Percentiles rank a stretch among this genome's conserved stretches.
These are phyloP conservation scores for Leptinotarsa texana DNA, from an alignment of 1,140 invertebrate genomes.

Conservation along the genomic window DNA sequence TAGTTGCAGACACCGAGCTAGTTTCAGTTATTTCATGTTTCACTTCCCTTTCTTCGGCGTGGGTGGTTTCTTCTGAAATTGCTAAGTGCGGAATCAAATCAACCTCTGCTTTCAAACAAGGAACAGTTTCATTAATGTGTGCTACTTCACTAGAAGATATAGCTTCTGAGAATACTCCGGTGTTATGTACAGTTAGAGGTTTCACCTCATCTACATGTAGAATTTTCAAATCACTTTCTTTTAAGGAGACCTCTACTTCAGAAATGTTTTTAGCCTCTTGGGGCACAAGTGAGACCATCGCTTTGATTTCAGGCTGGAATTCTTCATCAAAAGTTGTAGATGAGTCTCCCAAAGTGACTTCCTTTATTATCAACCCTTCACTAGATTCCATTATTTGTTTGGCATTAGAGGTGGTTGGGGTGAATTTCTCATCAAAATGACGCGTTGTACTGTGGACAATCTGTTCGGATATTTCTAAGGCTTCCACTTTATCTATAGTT, in stretches of 20 bases:
- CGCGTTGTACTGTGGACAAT: conserved; percentile 59
- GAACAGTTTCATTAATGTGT: conserved; percentile 24
- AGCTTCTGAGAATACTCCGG: conserved; percentile 60
- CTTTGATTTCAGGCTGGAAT: conserved; percentile 50
- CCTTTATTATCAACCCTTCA: conserved; percentile 65
- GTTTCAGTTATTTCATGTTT: conserved; percentile 9
- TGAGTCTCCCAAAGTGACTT: conserved; percentile 56
- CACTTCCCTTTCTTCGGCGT: conserved; percentile 34
- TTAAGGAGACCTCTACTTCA: conserved; percentile 63
- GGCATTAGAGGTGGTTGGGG: conserved; percentile 60
- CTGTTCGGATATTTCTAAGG: conserved; percentile 65
- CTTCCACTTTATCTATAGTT: conserved; percentile 62
- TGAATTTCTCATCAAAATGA: conserved; percentile 59
- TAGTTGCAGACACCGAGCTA: conserved; percentile 51
- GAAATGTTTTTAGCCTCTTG: conserved; percentile 68
- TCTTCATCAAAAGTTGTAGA: conserved; percentile 46
- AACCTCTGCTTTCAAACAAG: conserved; percentile 23
- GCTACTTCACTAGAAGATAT: conserved; percentile 54
- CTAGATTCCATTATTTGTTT: conserved; percentile 58
- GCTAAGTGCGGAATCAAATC: conserved; percentile 29
- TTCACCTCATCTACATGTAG: conserved; percentile 50
- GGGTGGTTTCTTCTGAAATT: conserved; percentile 24
- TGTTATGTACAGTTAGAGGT: conserved; percentile 49
- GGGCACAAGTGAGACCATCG: conserved; percentile 61
- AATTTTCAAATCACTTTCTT: conserved; percentile 61